Base-by-base conservation (phyloP, 2,113 vertebrate species). In the Sylvietta virens region DNA sequence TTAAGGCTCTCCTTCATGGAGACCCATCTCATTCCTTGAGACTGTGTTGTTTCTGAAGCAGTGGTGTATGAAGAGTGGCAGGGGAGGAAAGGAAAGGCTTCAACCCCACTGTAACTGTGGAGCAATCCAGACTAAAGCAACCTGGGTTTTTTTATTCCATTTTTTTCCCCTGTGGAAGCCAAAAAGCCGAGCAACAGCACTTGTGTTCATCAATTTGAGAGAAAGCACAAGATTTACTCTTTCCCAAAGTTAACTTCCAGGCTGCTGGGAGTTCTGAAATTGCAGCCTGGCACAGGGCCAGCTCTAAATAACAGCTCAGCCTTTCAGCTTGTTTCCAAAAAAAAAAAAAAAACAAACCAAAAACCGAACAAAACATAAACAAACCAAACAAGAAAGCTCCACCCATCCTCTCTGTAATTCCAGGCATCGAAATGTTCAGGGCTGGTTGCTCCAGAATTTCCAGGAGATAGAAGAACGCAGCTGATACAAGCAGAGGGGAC, bases 301-400 rank as follows among this genome's bases (percentile, higher is more conserved):
- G 35, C 48, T 79, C 37, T 48, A 64, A 93, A 88, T 48, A 97
- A 51, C 53, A 79, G 70, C 35, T 91, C 78, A 85, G 90, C 89
- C 44, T 10, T 92, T 73, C 42, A 73, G 54, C 58, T 47, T 69
- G 81, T 87, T 92, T 88, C 69, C 30, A 60, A 74, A 81, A 44
- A 48, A 51, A 22, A 26, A 31, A 54, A 45, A 45, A 28, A 19
- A 8, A 8, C 3, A 45, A 45, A 20, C 18, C 18, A 18, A 26
- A 50, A 14, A 8, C 2, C 18, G 42, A 76, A 10, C 8, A 50
- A 39, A 72, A 15, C 51, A 37, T 9, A 69, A 78, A 92, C 11
- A 92, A 86, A 44, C 26, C 66, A 79, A 91, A 35, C 8, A 58
- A 42, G 58, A 95, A 88, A 78, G 33, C 54, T 88, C 66, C 88